Evolutionary conservation across 92 coral and sea anemone genomes (phyloP).

Genomic region (Actinostola sp.): DNA sequence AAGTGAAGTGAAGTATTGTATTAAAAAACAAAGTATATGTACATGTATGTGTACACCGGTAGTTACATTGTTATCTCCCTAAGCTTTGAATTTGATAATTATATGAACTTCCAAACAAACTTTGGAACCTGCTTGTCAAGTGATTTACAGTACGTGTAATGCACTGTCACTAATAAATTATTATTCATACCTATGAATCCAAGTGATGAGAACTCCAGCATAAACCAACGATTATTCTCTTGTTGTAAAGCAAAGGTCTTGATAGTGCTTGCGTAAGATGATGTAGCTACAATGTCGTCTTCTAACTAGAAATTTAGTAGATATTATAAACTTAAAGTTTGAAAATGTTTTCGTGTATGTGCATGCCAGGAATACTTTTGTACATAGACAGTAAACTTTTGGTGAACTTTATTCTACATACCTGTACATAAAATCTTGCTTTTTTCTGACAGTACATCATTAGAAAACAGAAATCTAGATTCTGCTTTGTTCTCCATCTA

Average conservation of each 20-base stretch:
- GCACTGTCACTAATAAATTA: no score
- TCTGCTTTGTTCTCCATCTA: conserved; percentile 99
- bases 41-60: no score
- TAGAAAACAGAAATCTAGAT: conserved; percentile 88
- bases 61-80: no score
- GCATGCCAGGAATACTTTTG: no score
- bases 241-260: conserved; percentile 96
- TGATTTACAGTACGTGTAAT: no score
- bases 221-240: conserved; percentile 88
- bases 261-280: conserved; percentile 87
- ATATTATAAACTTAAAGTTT: not conserved
- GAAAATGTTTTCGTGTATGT: not conserved
- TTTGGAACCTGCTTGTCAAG: no score
- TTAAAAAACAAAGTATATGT: no score
- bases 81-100: no score
- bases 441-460: conserved; percentile 98
- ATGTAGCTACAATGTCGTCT: conserved; percentile 94
- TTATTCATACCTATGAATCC: conserved; percentile 99
- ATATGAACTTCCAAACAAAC: no score
- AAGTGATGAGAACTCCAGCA: conserved; percentile 96
- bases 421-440: conserved; percentile 98
- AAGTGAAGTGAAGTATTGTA: no score
- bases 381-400: not conserved
- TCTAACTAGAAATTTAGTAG: conserved; percentile 71
- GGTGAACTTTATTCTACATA: conserved; percentile 17